Base-by-base conservation (phyloP, 1,140 invertebrate species). In the Uloborus diversus region DNA sequence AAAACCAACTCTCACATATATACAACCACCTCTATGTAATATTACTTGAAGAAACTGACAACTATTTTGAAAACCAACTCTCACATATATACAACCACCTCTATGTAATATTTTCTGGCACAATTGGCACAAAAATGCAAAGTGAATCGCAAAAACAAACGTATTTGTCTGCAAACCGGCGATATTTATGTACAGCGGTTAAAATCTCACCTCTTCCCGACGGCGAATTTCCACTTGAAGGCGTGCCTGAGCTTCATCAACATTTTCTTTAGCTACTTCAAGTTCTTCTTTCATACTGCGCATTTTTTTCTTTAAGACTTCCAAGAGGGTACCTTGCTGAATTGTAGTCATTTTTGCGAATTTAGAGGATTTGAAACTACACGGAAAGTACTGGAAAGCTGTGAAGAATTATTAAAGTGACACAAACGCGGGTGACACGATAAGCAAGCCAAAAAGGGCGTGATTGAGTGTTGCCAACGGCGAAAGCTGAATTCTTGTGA, bases 271-370 rank as follows among this genome's bases (percentile, higher is more conserved):
- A 89, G 95, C 96, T 88, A 94, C 93, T 87, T 98, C 96, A 92
- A 96, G 94, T 90, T 99, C 97, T 87, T 98, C 95, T 89, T 97
- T 97, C 81, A 97, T 95, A 87, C 96, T 94, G 84, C 94, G 91
- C 97, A 99, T 99, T 92, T 99, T 99, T 91, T 98, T 97, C 91
- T 99, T 99, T 83, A 99, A 91, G 84, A 97, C 94, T 89, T 97
- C 96, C 85, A 97, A 90, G 82, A 98, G 91, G 84, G 93, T 62
- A 32, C 83, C 82, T 80, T 83, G 82, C 53, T 81, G 79, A 20
- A 81, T 47, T 27, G 51, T 75, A n/a, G 79, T 68, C 79, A 81
- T 80, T 57, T 82, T 65, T 78, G 53, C 23, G 17, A n/a, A 23
- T 4, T 35, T 20, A 35, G 28, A 20, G 23, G 28, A 35, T 62